Evolutionary conservation across 2,888 invertebrate species (phyloP).

Genomic region (Acanthosepion esculentum): DNA sequence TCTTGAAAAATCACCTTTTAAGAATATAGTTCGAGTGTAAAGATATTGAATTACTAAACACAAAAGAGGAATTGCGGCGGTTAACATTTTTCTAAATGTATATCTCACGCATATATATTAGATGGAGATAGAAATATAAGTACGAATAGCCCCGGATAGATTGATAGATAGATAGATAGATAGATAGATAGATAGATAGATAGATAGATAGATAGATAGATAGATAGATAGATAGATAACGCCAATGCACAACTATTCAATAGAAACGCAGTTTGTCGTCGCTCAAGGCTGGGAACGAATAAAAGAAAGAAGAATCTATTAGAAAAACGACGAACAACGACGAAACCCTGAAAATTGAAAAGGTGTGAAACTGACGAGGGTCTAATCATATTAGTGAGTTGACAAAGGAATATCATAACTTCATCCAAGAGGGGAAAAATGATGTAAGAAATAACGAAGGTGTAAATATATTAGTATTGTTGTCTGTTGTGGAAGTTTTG

Average conservation of each 20-base stretch:
- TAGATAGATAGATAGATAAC: too few relatives aligned
- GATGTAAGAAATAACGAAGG: neutral
- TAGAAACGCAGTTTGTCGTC: neutral
- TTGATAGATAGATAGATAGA: too few relatives aligned
- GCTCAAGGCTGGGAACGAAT: neutral
- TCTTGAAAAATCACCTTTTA: too few relatives aligned
- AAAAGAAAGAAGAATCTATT: neutral
- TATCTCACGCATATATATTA: too few relatives aligned
- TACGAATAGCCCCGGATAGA: too few relatives aligned
- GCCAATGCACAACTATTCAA: neutral
- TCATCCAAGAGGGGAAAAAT: neutral
- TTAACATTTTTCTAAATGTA: too few relatives aligned
- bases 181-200: too few relatives aligned
- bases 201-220: too few relatives aligned
- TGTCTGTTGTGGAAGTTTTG: neutral
- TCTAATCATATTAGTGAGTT: neutral
- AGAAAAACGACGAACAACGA: neutral
- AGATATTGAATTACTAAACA: too few relatives aligned
- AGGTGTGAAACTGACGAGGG: neutral
- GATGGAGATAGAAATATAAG: too few relatives aligned
- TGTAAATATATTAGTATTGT: neutral
- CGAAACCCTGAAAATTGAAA: neutral
- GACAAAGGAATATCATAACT: neutral
- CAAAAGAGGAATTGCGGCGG: too few relatives aligned
- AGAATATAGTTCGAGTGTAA: too few relatives aligned